phyloP scores from a whole-genome alignment of 64 coral and sea anemone genomes.

The Catalaphyllia jardinei region DNA sequence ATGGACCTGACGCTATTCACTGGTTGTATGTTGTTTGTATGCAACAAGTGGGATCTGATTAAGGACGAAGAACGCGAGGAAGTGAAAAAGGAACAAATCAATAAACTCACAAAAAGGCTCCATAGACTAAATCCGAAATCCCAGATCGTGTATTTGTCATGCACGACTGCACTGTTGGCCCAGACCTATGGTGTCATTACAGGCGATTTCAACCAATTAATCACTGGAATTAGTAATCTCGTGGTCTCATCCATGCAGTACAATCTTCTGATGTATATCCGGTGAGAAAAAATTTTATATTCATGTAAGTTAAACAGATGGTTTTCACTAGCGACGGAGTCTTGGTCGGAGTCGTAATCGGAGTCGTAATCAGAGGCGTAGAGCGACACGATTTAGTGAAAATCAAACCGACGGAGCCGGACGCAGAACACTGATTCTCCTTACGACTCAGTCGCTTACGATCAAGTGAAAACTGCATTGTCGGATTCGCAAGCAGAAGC shows the following conservation, averaged over 20 bases:
- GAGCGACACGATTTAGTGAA: no score
- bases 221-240: background rate
- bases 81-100: background rate
- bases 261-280: background rate
- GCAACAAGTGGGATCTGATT: slow-evolving; percentile 20
- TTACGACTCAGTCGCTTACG: no score
- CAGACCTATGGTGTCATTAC: slow-evolving; percentile 10
- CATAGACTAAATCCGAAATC: background rate
- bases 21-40: background rate
- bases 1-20: background rate
- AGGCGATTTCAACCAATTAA: background rate
- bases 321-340: no score
- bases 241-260: background rate
- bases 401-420: no score
- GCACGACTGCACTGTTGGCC: background rate
- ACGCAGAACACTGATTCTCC: no score
- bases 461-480: no score
- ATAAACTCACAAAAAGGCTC: background rate
- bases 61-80: background rate
- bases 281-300: no score
- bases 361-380: no score
- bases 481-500: no score
- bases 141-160: slow-evolving; percentile 12
- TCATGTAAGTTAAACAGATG: no score
- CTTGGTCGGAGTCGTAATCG: no score